A percentile compares a stretch with the other conserved stretches of the same genome.
These are phyloP conservation scores for Eulemur rufifrons DNA, from an alignment of 2,113 vertebrate genomes.

Conservation along the genomic window DNA sequence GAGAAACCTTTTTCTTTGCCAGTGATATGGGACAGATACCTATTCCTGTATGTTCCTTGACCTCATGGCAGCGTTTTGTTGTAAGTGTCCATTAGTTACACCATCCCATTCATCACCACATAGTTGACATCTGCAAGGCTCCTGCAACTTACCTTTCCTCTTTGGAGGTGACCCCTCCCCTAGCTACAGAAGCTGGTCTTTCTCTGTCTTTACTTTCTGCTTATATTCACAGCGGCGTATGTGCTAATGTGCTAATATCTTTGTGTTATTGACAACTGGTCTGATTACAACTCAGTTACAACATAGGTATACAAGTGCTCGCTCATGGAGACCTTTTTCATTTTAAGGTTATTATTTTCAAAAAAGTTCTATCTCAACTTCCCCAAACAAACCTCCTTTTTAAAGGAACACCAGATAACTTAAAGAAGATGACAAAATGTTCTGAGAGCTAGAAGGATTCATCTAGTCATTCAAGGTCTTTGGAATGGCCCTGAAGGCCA, in stretches of 20 bases:
- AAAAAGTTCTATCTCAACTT: background rate
- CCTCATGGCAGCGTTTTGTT: too few species aligned
- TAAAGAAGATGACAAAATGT: background rate
- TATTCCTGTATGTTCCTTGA: accelerated
- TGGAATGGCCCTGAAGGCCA: background rate
- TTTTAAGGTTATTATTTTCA: background rate
- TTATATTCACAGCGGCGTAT: background rate
- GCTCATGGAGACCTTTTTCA: background rate
- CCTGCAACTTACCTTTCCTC: too few species aligned
- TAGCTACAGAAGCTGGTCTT: background rate
- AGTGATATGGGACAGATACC: too few species aligned
- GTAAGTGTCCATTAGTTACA: background rate
- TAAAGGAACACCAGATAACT: background rate
- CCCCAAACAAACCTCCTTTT: background rate
- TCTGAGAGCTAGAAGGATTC: accelerated
- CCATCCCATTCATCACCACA: too few species aligned
- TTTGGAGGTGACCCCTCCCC: background rate
- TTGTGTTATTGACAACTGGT: too few species aligned
- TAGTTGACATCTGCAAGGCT: background rate
- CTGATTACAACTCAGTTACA: background rate
- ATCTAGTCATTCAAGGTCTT: background rate
- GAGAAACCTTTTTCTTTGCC: background rate
- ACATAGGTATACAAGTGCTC: background rate
- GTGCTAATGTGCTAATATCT: background rate
- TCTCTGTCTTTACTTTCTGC: background rate